Conservation (phyloP, 2,888 invertebrate species). For the Amitus sp. region DNA sequence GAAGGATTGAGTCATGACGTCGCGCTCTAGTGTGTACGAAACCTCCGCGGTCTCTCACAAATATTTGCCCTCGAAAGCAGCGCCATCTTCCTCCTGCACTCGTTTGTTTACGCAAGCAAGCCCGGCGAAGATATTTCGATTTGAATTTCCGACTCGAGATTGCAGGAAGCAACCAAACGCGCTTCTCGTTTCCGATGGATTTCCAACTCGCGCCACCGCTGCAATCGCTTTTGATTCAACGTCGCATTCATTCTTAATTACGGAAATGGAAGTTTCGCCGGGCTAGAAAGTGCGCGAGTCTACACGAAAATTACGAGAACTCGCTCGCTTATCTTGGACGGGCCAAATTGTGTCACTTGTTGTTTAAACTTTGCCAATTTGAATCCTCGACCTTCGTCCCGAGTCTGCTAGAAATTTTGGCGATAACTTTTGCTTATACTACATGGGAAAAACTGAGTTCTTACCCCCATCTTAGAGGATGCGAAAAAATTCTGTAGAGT, state of each 20-base stretch:
- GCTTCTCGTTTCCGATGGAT: constrained; percentile 33
- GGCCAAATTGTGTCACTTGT: constrained; percentile 17
- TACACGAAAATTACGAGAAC: constrained; percentile 17
- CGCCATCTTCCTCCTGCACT: constrained; percentile 41
- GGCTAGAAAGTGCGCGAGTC: too few species aligned
- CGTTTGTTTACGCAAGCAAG: constrained; percentile 49
- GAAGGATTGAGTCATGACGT: constrained; percentile 41
- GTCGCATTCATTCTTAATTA: not conserved
- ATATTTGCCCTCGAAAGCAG: constrained; percentile 53
- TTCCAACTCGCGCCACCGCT: not conserved
- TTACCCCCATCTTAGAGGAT: too few species aligned
- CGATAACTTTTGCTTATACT: constrained; percentile 29
- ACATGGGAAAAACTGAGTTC: too few species aligned
- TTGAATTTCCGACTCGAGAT: constrained; percentile 45
- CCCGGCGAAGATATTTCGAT: constrained; percentile 51
- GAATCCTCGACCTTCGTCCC: too few species aligned
- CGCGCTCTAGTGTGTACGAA: constrained; percentile 34
- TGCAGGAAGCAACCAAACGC: constrained; percentile 21
- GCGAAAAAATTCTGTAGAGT: too few species aligned
- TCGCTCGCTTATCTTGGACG: constrained; percentile 13
- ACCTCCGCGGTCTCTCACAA: constrained; percentile 47
- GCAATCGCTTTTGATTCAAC: not conserved
- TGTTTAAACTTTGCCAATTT: constrained; percentile 39
- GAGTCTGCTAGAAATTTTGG: constrained; percentile 11
- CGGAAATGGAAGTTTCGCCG: constrained; percentile 2